Evolutionary conservation across 2,113 vertebrate genomes (phyloP).

Genomic region (Silurus asotus): DNA sequence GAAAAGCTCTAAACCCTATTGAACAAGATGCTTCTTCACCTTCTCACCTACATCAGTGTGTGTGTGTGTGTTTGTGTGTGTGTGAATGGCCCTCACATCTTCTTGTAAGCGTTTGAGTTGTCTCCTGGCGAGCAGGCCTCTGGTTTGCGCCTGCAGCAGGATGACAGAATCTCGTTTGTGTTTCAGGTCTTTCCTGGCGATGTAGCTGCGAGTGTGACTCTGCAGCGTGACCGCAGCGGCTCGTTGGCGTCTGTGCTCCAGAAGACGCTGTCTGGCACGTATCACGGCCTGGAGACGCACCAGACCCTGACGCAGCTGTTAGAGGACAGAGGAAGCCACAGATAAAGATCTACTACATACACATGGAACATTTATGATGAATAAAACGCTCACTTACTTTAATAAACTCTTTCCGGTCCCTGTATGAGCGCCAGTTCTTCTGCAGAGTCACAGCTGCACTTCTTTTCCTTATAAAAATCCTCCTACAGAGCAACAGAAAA

Average conservation of each 20-base stretch:
- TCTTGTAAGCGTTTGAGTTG: slow-evolving; percentile 59
- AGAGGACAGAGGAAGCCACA: slow-evolving; percentile 3
- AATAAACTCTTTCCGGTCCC: slow-evolving; percentile 58
- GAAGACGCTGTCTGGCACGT: slow-evolving; percentile 65
- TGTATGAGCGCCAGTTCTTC: slow-evolving; percentile 80
- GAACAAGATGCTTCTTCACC: no score
- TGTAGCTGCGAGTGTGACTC: slow-evolving; percentile 74
- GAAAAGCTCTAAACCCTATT: no score
- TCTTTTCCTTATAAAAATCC: slow-evolving; percentile 81
- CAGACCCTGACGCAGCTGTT: slow-evolving; percentile 76
- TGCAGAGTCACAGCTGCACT: slow-evolving; percentile 81
- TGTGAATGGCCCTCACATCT: slow-evolving; percentile 58
- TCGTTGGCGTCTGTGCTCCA: slow-evolving; percentile 65
- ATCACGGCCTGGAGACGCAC: slow-evolving; percentile 79
- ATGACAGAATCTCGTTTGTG: slow-evolving; percentile 69
- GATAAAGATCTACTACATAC: background rate
- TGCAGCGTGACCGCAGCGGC: slow-evolving; percentile 73
- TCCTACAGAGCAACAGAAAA: slow-evolving; percentile 69
- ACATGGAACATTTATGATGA: background rate
- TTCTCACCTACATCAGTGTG: no score
- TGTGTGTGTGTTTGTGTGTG: background rate
- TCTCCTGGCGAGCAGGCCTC: slow-evolving; percentile 76
- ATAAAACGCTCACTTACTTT: slow-evolving; percentile 69
- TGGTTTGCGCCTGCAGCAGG: slow-evolving; percentile 77
- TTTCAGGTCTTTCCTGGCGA: slow-evolving; percentile 67